phyloP scores from a whole-genome alignment of 2,888 invertebrate species.

The Acronicta psi region DNA sequence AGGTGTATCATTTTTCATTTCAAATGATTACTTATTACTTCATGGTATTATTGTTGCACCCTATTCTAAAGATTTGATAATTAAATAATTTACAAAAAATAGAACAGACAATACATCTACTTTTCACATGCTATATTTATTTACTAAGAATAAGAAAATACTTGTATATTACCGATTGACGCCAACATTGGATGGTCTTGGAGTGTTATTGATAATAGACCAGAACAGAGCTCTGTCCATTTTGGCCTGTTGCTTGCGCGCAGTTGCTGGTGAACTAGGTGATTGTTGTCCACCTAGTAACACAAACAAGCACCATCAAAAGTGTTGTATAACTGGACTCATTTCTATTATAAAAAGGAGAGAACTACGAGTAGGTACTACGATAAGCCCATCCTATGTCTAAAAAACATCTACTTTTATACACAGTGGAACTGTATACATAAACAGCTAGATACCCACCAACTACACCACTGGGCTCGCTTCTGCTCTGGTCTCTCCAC shows the following conservation, averaged over 20 bases:
- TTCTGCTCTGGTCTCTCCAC: conserved; percentile 28
- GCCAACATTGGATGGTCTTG: conserved; percentile 27
- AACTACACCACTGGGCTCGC: conserved; percentile 12
- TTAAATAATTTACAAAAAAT: no score
- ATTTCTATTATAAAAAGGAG: neutral
- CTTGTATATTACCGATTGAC: conserved; percentile 19
- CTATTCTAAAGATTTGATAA: no score
- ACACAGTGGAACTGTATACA: neutral
- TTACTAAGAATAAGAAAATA: neutral
- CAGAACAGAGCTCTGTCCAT: conserved; percentile 67
- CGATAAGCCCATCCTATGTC: neutral
- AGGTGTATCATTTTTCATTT: no score
- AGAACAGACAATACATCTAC: no score
- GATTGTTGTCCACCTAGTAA: conserved; percentile 36
- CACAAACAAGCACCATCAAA: conserved; percentile 1
- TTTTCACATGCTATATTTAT: neutral
- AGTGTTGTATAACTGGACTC: neutral
- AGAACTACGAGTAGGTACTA: neutral
- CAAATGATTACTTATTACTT: no score
- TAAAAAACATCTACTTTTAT: conserved; percentile 3
- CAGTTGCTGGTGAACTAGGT: conserved; percentile 29
- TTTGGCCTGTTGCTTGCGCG: conserved; percentile 48
- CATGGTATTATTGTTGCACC: no score
- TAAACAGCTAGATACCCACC: conserved; percentile 32
- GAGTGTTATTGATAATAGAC: conserved; percentile 61